These are phyloP conservation scores for Microdon myrmicae DNA, from an alignment of 2,888 invertebrate species.

Conservation along the genomic window DNA sequence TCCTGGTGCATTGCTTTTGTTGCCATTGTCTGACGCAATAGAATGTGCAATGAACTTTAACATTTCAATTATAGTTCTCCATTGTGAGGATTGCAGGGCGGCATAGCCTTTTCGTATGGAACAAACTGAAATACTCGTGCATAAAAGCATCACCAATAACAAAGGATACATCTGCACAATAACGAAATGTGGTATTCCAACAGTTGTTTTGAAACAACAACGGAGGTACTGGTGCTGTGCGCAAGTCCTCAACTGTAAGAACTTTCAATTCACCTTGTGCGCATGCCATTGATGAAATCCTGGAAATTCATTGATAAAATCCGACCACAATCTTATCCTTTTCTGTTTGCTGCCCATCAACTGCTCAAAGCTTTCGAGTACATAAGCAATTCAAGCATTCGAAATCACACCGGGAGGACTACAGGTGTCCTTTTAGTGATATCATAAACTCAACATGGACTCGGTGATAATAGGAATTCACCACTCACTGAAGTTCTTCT, in stretches of 20 bases:
- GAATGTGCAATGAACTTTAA: conserved; percentile 49
- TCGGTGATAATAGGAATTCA: conserved; percentile 18
- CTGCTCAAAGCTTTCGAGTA: conserved; percentile 15
- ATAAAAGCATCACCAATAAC: no score
- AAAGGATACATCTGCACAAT: conserved; percentile 22
- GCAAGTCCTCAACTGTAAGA: conserved; percentile 15
- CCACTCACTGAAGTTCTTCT: conserved; percentile 31
- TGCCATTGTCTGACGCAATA: conserved; percentile 38
- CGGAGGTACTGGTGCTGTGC: conserved; percentile 8
- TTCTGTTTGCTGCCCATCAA: not conserved
- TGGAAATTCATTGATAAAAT: conserved; percentile 45
- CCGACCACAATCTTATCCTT: not conserved
- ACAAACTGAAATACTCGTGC: not conserved
- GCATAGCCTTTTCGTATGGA: conserved; percentile 7
- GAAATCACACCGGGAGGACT: conserved; percentile 19
- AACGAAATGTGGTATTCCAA: conserved; percentile 36
- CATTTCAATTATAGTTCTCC: conserved; percentile 36
- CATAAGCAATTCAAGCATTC: conserved; percentile 25
- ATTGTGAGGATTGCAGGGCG: conserved; percentile 3
- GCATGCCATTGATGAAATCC: conserved; percentile 18
- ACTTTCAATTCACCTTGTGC: conserved; percentile 14
- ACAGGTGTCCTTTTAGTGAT: conserved; percentile 44
- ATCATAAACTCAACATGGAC: conserved; percentile 12
- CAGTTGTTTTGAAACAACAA: conserved; percentile 28
- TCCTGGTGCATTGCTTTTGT: conserved; percentile 37